These are phyloP conservation scores for Hepsetus odoe DNA, from an alignment of 2,113 vertebrate genomes.

Conservation along the genomic window DNA sequence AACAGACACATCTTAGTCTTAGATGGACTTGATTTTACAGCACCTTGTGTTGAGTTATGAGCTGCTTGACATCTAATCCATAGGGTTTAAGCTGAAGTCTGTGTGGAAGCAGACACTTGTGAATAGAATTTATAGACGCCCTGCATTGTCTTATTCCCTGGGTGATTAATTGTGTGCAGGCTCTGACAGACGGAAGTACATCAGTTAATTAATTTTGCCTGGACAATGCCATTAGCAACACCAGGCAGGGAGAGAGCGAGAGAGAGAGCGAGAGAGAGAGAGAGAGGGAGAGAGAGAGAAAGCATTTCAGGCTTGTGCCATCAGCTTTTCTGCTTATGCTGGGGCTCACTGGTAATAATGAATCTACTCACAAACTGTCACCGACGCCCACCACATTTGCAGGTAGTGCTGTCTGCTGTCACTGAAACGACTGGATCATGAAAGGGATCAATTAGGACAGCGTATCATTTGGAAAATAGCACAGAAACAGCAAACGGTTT, in stretches of 20 bases:
- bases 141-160: constrained; percentile 53
- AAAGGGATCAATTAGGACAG: constrained; percentile 39
- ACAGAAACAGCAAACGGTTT: neutral
- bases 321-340: constrained; percentile 44
- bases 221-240: constrained; percentile 50
- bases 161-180: constrained; percentile 53
- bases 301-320: constrained; percentile 28
- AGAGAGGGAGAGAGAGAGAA: constrained; percentile 22
- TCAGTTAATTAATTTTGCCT: constrained; percentile 62
- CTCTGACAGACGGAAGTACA: constrained; percentile 53
- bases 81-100: constrained; percentile 49
- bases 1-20: constrained; percentile 41
- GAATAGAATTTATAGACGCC: constrained; percentile 55
- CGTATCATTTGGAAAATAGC: constrained; percentile 15
- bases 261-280: neutral
- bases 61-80: constrained; percentile 55
- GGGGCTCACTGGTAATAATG: constrained; percentile 43
- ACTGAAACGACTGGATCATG: constrained; percentile 33
- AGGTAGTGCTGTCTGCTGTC: constrained; percentile 31
- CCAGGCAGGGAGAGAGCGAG: constrained; percentile 39
- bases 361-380: constrained; percentile 48
- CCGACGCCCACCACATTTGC: constrained; percentile 17
- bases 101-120: constrained; percentile 50
- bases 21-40: constrained; percentile 54
- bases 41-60: constrained; percentile 58